These are phyloP conservation scores for Heliocidaris erythrogramma DNA, from an alignment of 35 echinoderm and acorn worm species.

Conservation along the genomic window DNA sequence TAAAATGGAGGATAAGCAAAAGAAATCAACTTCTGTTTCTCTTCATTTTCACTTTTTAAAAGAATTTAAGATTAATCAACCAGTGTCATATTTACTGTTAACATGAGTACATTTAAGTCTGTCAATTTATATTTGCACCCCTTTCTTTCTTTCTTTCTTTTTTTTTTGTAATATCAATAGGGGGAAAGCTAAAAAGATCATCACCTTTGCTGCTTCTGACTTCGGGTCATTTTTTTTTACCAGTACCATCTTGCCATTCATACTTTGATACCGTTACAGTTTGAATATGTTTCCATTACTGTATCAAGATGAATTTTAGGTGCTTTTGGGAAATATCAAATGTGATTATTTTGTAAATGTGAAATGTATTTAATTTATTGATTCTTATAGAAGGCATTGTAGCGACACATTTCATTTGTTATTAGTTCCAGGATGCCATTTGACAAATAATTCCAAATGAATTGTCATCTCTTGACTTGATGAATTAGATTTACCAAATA, in stretches of 20 bases:
- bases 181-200: too few relatives aligned
- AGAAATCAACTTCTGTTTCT: too few relatives aligned
- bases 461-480: not conserved
- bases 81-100: too few relatives aligned
- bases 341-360: not conserved
- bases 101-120: too few relatives aligned
- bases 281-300: not conserved
- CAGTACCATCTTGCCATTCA: constrained; percentile 9
- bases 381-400: not conserved
- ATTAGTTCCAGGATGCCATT: not conserved
- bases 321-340: not conserved
- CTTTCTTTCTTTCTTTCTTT: too few relatives aligned
- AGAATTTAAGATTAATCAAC: too few relatives aligned
- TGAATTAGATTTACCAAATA: not conserved
- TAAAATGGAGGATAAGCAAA: too few relatives aligned
- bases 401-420: not conserved
- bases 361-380: constrained; percentile 5
- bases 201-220: not conserved
- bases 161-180: too few relatives aligned
- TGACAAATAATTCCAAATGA: not conserved
- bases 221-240: not conserved
- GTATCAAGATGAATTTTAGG: not conserved
- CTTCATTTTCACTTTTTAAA: too few relatives aligned
- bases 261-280: not conserved
- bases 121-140: too few relatives aligned